Evolutionary conservation across 2,113 vertebrate genomes (phyloP), one percentile per base, ranked within the genome.

Genomic region (Lates calcarifer): DNA sequence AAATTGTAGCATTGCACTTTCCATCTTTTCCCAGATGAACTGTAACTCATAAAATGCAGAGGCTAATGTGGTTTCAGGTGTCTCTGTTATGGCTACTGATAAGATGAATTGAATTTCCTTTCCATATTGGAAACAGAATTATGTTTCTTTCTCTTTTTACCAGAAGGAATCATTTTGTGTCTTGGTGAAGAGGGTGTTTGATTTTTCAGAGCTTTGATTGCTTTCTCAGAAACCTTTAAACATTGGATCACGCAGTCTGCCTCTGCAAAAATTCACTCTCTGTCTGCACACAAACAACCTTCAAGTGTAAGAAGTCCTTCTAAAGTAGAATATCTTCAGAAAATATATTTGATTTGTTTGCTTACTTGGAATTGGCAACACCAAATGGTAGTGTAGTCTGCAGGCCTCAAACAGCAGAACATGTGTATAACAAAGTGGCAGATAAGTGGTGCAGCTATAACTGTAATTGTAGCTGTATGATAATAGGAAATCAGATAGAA

Each of bases 21-120:
- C 61, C 53, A 35, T 53, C 65, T 57, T 62, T 74, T 65, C 47
- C 37, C 17, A 26, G 31, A 49, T 84, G n/a, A 72, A 71, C 67
- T 68, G 58, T 67, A 77, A 84, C 77, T 89, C 70, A 74, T 10
- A 74, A 84, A 70, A 67, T 24, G 60, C 43, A 26, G 62, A 78
- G n/a, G 58, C 31, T 68, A 72, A 83, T 68, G 28, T 66, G 55
- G 51, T 85, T 83, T 60, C 68, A 81, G 43, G 45, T 65, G 22
- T 72, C 72, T 77, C n/a, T 57, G 73, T 82, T 81, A 71, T 74
- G 70, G 67, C 37, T 76, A 14, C 75, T 67, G 78, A 85, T 85
- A 67, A 84, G 75, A 74, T 81, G 22, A 90, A 86, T 81, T 79
- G 67, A 24, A 81, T 87, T 88, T 78, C 74, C 71, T 71, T 61